Base-by-base conservation (phyloP, 2,888 invertebrate genomes). In the Emmelina monodactyla region DNA sequence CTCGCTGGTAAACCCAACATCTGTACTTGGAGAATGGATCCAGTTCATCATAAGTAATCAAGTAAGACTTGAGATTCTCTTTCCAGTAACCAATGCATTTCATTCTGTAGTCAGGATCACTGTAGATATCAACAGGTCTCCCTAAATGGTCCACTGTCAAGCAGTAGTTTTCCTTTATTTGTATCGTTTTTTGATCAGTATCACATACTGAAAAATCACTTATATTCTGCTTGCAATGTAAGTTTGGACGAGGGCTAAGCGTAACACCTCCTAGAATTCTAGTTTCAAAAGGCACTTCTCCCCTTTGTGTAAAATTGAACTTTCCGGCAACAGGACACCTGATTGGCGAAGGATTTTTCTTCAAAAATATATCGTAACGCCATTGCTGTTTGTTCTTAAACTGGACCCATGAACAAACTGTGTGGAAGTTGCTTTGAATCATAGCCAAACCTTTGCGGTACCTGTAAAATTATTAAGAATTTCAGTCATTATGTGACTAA, bases 11-110 rank as follows among this genome's bases (percentile, higher is more conserved):
- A 28, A 97, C 96, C 97, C 97, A 98, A 63, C 97, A 98, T 51
- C 97, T 87, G 64, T 96, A 98, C 62, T 90, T 93, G 2, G 95
- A 95, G 55, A 94, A 90, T 0, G 97, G 94, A 81, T 98, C 97
- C 51, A 97, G 83, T 59, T 95, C 95, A 62, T 98, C 97, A 63
- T 91, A 96, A 0, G 97, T 98, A 37, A 98, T 91, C 29, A 98
- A 73, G 66, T 97, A 97, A 0, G 97, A 97, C 62, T 92, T 94
- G 22, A 97, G 83, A 81, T 98, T 97, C 64, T 98, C 97, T 66
- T 97, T 95, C 95, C 97, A 98, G 67, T 86, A 97, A 0, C 97
- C 97, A 50, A 98, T 94, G 60, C 98, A 98, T 61, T 94, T 94
- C 89, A 98, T 90, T 62, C 87, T 89, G 58, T 96, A 95, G 83